Evolutionary conservation across 2,113 vertebrate species (phyloP), one percentile per base, ranked within the genome.

Genomic region (Triplophysa rosa): DNA sequence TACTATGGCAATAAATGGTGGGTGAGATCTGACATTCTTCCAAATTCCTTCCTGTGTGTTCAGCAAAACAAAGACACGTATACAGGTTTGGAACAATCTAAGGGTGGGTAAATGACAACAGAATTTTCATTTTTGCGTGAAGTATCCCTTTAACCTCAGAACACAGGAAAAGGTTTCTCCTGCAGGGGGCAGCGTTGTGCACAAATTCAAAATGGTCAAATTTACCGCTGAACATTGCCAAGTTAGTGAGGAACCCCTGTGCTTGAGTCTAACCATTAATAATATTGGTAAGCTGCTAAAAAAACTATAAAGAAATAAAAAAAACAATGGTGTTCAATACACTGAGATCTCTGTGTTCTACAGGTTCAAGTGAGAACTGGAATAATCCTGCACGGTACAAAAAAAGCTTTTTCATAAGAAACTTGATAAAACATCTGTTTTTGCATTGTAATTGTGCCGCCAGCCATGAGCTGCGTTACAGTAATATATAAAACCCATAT

Each of bases 401-500:
- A 78, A 78, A 64, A 45, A 49, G 67, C 61, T 52, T 67, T 54
- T 63, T 24, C 26, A 67, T 16, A 2, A 54, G 33, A 65, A 24
- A 79, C 29, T 1, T 23, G 13, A 40, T 33, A 19, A 62, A 64
- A 76, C 26, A n/a, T 79, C 77, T 61, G 62, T 67, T 68, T 77
- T 82, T 79, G 80, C 59, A 79, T 79, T 71, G 59, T 14, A 54
- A 24, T 68, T 74, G 67, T 67, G 23, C 69, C 54, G 67, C 52
- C 24, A 59, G 47, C 26, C 62, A 67, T 33, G 45, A 63, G 33
- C 37, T 24, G 37, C 37, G 75, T 9, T 75, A 19, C 63, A 74
- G 42, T 63, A 68, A 67, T 65, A 64, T 80, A 77, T 59, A 56
- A 79, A 80, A 45, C 83, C 61, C 24, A 66, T 26, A 40, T 83